These are phyloP conservation scores for Anseranas semipalmata DNA, from an alignment of 2,113 vertebrate genomes.

Conservation along the genomic window DNA sequence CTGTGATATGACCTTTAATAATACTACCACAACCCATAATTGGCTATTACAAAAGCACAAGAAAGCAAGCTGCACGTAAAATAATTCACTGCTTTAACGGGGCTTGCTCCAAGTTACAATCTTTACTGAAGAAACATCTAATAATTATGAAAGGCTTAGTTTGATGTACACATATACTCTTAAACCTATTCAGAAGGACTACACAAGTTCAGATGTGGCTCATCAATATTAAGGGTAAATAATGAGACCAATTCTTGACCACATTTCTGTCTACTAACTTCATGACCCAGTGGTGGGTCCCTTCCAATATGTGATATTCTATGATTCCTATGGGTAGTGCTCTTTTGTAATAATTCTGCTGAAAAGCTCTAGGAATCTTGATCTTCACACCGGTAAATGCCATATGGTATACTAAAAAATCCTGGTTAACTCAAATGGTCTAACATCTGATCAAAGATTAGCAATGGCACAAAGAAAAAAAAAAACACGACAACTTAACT, in stretches of 20 bases:
- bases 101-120: background rate
- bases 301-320: background rate
- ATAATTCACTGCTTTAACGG: background rate
- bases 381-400: background rate
- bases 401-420: background rate
- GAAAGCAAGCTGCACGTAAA: background rate
- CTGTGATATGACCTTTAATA: background rate
- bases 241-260: background rate
- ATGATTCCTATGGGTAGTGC: background rate
- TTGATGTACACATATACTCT: background rate
- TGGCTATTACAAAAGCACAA: background rate
- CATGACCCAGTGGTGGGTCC: background rate
- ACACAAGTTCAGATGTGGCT: background rate
- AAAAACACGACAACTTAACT: background rate
- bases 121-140: background rate
- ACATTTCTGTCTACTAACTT: background rate
- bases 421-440: accelerated
- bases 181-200: background rate
- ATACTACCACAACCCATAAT: background rate
- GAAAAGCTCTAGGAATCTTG: background rate
- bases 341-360: background rate
- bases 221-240: background rate
- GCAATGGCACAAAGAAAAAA: background rate
- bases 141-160: background rate
- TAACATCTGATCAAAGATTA: background rate